Conservation (phyloP, 2,888 invertebrate genomes). For the Pogonocherus hispidulus region DNA sequence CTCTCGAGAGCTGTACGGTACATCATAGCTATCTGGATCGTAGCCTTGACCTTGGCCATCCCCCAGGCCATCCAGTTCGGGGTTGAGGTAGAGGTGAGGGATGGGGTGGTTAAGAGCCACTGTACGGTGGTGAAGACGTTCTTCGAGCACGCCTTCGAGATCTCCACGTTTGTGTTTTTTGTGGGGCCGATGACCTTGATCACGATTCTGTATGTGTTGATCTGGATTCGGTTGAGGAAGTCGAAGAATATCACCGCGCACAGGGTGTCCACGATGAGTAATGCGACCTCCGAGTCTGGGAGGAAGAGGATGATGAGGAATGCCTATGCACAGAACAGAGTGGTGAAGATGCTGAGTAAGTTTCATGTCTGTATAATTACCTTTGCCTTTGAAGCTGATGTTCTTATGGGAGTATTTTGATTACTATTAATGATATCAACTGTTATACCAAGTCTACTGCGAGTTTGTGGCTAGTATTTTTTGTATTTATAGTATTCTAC, state of each 20-base stretch:
- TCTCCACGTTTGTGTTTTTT: slow-evolving; percentile 87
- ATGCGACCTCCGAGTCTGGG: slow-evolving; percentile 37
- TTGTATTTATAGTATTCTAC: too few species aligned
- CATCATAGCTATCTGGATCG: slow-evolving; percentile 83
- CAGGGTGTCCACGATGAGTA: slow-evolving; percentile 41
- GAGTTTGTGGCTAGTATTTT: too few species aligned
- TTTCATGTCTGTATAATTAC: too few species aligned
- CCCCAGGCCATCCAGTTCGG: slow-evolving; percentile 75
- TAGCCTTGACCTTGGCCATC: slow-evolving; percentile 80
- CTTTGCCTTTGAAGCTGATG: too few species aligned
- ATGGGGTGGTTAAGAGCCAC: slow-evolving; percentile 46
- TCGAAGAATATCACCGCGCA: slow-evolving; percentile 64
- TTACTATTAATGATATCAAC: too few species aligned
- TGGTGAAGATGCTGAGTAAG: slow-evolving; percentile 87
- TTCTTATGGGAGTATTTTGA: too few species aligned
- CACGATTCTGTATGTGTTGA: slow-evolving; percentile 83
- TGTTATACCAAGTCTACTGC: too few species aligned
- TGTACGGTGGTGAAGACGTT: slow-evolving; percentile 66
- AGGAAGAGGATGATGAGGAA: slow-evolving; percentile 50
- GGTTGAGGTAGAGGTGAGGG: slow-evolving; percentile 43
- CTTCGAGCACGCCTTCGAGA: slow-evolving; percentile 82
- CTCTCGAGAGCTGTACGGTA: slow-evolving; percentile 86
- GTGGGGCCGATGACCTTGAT: slow-evolving; percentile 90
- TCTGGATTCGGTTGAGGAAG: slow-evolving; percentile 79
- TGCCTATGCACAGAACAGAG: slow-evolving; percentile 70